These are phyloP conservation scores for Glaucopsyche alexis DNA, from an alignment of 2,888 invertebrate genomes.

Conservation along the genomic window DNA sequence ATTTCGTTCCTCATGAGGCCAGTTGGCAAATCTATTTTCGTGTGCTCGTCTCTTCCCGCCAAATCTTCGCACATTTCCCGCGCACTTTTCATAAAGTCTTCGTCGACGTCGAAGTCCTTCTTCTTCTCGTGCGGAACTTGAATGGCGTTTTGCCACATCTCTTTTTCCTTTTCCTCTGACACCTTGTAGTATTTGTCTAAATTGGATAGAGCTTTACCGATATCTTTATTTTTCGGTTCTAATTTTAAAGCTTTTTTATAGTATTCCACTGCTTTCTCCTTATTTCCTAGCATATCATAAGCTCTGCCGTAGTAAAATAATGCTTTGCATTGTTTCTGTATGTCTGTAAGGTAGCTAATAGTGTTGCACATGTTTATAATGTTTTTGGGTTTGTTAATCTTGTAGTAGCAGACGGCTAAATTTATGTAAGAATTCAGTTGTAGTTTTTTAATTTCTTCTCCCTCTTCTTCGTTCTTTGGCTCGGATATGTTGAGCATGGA, in stretches of 20 bases:
- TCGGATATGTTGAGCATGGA: constrained; percentile 52
- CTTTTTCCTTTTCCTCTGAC: constrained; percentile 50
- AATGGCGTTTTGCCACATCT: constrained; percentile 64
- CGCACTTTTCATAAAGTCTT: constrained; percentile 57
- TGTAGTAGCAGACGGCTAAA: constrained; percentile 64
- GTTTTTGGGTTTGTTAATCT: constrained; percentile 60
- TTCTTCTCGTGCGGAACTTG: constrained; percentile 44
- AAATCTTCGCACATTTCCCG: constrained; percentile 62
- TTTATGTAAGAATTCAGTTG: constrained; percentile 59
- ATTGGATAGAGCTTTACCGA: constrained; percentile 54
- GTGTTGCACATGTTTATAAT: constrained; percentile 61
- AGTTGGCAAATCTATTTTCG: constrained; percentile 58
- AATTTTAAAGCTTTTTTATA: constrained; percentile 66
- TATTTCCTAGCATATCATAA: constrained; percentile 54
- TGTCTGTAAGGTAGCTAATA: constrained; percentile 54
- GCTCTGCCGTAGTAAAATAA: constrained; percentile 64
- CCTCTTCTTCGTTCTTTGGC: constrained; percentile 49
- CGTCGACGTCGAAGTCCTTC: constrained; percentile 53
- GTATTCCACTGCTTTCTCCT: constrained; percentile 54
- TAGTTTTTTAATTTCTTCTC: constrained; percentile 50
- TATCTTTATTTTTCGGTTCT: constrained; percentile 68
- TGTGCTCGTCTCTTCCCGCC: constrained; percentile 51
- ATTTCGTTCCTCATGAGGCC: constrained; percentile 57
- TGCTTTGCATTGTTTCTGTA: constrained; percentile 62
- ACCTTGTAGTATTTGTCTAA: constrained; percentile 52